phyloP scores from a whole-genome alignment of 2,113 vertebrate genomes.

The Uropsilus gracilis region DNA sequence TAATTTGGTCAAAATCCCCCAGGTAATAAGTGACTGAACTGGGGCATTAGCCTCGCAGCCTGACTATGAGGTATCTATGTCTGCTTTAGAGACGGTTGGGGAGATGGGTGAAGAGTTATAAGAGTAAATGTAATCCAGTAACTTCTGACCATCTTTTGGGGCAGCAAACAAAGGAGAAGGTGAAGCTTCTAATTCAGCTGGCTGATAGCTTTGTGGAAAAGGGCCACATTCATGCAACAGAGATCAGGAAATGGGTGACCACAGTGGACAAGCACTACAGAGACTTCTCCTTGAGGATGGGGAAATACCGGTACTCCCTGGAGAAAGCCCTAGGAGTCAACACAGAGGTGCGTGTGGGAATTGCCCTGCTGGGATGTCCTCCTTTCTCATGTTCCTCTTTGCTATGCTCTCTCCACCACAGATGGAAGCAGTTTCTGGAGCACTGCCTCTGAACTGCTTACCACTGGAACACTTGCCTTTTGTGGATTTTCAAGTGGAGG shows the following conservation, averaged over 20 bases:
- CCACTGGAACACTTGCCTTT: not conserved
- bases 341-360: conserved; percentile 89
- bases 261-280: conserved; percentile 96
- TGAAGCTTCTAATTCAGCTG: conserved; percentile 97
- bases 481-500: not conserved
- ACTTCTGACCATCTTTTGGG: conserved; percentile 76
- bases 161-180: conserved; percentile 99
- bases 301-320: conserved; percentile 93
- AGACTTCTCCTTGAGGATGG: conserved; percentile 96
- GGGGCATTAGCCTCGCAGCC: not conserved
- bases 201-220: conserved; percentile 98
- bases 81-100: not conserved
- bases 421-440: not conserved
- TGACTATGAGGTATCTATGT: not conserved
- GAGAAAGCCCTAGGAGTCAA: conserved; percentile 95
- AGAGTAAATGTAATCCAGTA: conserved; percentile 62
- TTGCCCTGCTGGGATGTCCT: accelerated
- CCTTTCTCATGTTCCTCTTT: not conserved
- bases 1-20: not conserved
- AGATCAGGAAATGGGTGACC: conserved; percentile 98
- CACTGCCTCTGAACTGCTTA: not conserved
- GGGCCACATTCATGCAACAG: conserved; percentile 94
- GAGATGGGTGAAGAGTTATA: not conserved
- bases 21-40: not conserved
- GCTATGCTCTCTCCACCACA: accelerated